These are phyloP conservation scores for Ceyx margarethae DNA, from an alignment of 2,113 vertebrate genomes.

Conservation along the genomic window DNA sequence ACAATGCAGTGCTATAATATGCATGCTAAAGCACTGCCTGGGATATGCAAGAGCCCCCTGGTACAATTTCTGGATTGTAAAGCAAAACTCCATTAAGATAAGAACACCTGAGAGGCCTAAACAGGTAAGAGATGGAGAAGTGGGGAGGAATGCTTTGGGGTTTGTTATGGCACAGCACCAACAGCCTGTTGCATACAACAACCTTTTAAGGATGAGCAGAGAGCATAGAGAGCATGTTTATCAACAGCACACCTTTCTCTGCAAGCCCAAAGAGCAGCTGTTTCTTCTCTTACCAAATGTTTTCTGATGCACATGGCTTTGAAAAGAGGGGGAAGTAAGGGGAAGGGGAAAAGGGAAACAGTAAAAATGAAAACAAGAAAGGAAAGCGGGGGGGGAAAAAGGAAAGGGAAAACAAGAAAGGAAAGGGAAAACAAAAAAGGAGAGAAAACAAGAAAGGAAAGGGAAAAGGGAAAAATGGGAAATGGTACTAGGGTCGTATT, in stretches of 20 bases:
- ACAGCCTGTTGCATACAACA: background rate
- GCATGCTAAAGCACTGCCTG: conserved; percentile 32
- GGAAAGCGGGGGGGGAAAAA: background rate
- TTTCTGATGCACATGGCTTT: background rate
- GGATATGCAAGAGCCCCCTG: background rate
- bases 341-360: no score
- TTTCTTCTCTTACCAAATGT: background rate
- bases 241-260: background rate
- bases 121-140: conserved; percentile 5
- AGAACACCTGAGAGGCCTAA: conserved; percentile 24
- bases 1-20: conserved; percentile 51
- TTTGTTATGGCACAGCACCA: background rate
- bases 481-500: background rate
- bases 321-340: background rate
- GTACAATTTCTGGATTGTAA: conserved; percentile 1
- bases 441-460: no score
- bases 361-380: no score
- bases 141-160: background rate
- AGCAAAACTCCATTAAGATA: conserved; percentile 48
- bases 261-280: background rate
- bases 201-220: background rate
- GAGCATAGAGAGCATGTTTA: background rate
- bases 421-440: no score
- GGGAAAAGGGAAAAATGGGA: background rate
- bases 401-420: no score